Base-by-base conservation (phyloP, 2,113 vertebrate species). In the Ginglymostoma cirratum region DNA sequence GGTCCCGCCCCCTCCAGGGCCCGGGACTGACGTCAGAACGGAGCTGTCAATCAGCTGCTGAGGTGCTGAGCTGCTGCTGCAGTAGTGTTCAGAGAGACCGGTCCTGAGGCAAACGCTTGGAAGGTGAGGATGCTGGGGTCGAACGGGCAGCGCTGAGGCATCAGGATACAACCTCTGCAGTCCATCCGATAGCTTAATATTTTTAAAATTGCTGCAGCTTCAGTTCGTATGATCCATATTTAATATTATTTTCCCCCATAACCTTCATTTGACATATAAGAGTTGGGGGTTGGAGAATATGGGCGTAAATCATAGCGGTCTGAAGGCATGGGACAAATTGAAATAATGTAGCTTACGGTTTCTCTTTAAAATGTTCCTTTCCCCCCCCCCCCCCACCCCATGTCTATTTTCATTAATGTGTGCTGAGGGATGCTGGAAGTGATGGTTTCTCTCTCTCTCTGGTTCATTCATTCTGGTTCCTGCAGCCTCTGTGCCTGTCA, bases 211-310 rank as follows among this genome's bases (percentile, higher is more conserved):
- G 34, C 89, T 65, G 5, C 55, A 42, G 15, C 66, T 23, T 93
- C 17, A 21, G 34, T 38, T 83, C 55, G 55, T 1, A 10, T 61
- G 55, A 61, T 61, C 8, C 17, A 38, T 5, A 21, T 87, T 87
- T 8, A 12, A 5, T 1, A 92, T 38, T 80, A 48, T 80, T 78
- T 78, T 12, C n/a, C 21, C 19, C 5, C n/a, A 38, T 93, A 93
- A 93, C 89, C 89, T 93, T 93, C 89, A 93, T 93, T 93, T 93
- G 89, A 93, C 89, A 93, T 93, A 65, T 34, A 4, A 17, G 89
- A 67, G 34, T 66, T 66, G 23, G 70, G 5, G 72, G 72, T 2
- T 34, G 72, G 72, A 34, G 19, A 34, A 14, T 1, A 65, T 30
- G 38, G 19, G 34, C 12, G 27, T 27, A 27, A 55, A 10, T 34